These are phyloP conservation scores for Sebastolobus alascanus DNA, from an alignment of 2,797 vertebrate genomes.

Conservation along the genomic window DNA sequence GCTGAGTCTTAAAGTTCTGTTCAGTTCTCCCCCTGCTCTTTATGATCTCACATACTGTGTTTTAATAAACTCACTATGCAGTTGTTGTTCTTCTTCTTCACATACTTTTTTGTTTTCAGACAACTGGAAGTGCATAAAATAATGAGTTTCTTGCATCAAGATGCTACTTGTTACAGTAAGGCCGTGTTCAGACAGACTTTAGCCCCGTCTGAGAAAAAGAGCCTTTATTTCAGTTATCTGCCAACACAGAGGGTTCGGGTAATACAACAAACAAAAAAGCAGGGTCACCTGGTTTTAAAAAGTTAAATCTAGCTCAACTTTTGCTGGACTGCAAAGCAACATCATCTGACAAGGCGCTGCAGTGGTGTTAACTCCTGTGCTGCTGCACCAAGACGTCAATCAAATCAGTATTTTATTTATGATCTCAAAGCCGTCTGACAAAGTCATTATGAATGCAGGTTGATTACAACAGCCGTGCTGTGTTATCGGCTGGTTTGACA, in stretches of 20 bases:
- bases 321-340: neutral
- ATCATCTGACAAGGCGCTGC: neutral
- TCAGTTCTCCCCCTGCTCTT: neutral
- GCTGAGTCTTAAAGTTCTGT: slow-evolving; percentile 1
- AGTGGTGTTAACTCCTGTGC: neutral
- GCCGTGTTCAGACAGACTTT: slow-evolving; percentile 1
- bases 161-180: neutral
- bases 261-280: neutral
- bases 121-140: no score
- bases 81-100: neutral
- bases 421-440: neutral
- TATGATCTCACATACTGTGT: neutral
- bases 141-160: neutral
- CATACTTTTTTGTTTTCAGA: neutral
- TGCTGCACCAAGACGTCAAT: neutral
- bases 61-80: slow-evolving; percentile 3
- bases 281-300: neutral
- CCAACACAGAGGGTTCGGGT: no score
- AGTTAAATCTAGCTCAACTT: neutral
- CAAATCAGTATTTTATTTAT: neutral
- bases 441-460: neutral
- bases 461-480: neutral
- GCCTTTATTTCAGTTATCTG: neutral
- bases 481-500: neutral
- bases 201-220: neutral